phyloP scores from a whole-genome alignment of 2,113 vertebrate species.

The Forbesichthys papilliferus region DNA sequence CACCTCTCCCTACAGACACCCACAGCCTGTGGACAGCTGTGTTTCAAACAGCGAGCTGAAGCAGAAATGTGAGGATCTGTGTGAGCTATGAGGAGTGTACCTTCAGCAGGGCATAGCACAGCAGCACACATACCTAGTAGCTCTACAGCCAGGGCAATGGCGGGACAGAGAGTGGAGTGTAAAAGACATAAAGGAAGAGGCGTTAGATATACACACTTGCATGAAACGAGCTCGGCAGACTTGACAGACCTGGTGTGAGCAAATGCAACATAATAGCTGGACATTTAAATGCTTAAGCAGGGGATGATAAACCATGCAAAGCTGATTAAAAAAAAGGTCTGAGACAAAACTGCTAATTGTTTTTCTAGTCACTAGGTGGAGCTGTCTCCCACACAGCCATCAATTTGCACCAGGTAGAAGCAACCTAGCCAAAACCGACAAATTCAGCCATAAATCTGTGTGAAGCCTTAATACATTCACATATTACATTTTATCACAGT shows the following conservation, averaged over 20 bases:
- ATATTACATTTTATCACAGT: neutral
- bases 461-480: neutral
- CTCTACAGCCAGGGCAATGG: constrained; percentile 56
- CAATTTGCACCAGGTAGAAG: neutral
- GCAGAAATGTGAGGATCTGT: neutral
- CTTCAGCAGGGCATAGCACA: constrained; percentile 6
- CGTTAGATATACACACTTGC: constrained; percentile 54
- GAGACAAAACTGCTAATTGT: constrained; percentile 14
- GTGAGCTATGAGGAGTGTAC: neutral
- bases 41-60: neutral
- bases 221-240: constrained; percentile 20
- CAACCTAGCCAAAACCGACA: neutral
- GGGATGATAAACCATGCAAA: constrained; percentile 29
- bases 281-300: constrained; percentile 24
- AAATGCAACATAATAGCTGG: constrained; percentile 13
- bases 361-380: constrained; percentile 44
- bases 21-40: neutral
- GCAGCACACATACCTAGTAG: constrained; percentile 69
- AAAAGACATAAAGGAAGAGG: constrained; percentile 59
- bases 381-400: constrained; percentile 29
- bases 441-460: neutral
- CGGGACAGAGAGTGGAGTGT: constrained; percentile 25
- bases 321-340: constrained; percentile 18
- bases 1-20: too few species aligned
- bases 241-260: constrained; percentile 13